Base-by-base conservation (phyloP, 2,113 vertebrate genomes). In the Machaerirhynchus nigripectus region DNA sequence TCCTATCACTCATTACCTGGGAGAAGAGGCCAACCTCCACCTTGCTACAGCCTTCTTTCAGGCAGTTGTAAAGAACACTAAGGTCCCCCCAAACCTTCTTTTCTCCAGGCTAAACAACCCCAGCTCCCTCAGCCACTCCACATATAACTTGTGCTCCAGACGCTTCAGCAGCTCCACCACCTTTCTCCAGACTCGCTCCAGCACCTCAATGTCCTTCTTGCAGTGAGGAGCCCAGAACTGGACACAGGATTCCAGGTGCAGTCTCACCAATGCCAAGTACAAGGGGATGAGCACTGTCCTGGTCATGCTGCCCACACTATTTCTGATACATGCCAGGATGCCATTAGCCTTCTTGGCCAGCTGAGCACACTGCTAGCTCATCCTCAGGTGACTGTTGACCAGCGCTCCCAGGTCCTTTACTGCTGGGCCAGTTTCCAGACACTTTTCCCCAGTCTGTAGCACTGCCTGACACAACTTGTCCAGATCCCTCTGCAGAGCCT, bases 221-320 rank as follows among this genome's bases (percentile, higher is more conserved):
- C 1, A 8, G 10, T 26, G 61, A 40, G 13, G 3, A 1, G 6
- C n/a, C 6, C 39, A 83, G 0, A 53, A 19, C 6, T 10, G 11
- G 10, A 53, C 55, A 40, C n/a, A 60, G 24, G 6, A 82, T 20
- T 68, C 3, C 0, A 53, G 16, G n/a, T 15, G 6, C 9, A 21
- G n/a, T 17, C 11, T 68, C n/a, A 83, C 2, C 16, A 47, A 8
- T 22, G 39, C 46, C 0, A 0, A 11, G 28, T 13, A 26, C n/a
- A 83, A 21, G 11, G 27, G 33, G 15, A n/a, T 1, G 1, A 68
- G 26, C n/a, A 3, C 11, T 15, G 20, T 0, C 30, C 53, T 31
- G 28, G 0, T 67, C 52, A 77, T 67, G 37, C 44, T 59, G 19
- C 7, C 15, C 60, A 39, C 60, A 59, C 3, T 11, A 10, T 2